Evolutionary conservation across 2,113 vertebrate species (phyloP), one percentile per base, ranked within the genome.

Genomic region (Sapajus apella): DNA sequence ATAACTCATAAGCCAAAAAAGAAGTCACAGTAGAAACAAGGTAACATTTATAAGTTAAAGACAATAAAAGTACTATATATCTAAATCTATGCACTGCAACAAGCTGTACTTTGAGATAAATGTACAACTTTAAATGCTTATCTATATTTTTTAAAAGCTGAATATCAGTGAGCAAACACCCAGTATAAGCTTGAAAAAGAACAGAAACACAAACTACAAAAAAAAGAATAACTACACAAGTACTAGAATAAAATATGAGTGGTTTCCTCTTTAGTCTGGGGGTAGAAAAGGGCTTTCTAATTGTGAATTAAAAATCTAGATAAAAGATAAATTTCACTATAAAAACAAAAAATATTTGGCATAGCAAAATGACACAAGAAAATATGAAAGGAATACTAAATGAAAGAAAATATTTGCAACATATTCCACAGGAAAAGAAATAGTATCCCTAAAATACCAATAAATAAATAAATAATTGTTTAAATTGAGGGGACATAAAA

Each of bases 1-100:
- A 72, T 92, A 97, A 92, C 6, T 92, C 32, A 20, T 45, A 91
- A 56, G 40, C 73, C 20, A 56, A 95, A 84, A 97, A 73, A 87
- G 8, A 75, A 90, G 52, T 70, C 52, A 91, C 8, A 84, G 61
- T 56, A 50, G 55, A 72, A 93, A 93, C 35, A 91, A 79, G 13
- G 56, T n/a, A 92, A 56, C 21, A 85, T 66, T 68, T 84, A 35
- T 27, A 91, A 85, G 4, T 56, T 64, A 83, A 89, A 9, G 32
- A 72, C 72, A 27, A 73, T 82, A 52, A 75, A 94, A 91, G 35
- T 40, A 79, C 35, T 37, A 47, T 35, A 25, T 72, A 58, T 61
- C 32, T 85, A 85, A 94, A 76, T 86, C 23, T 56, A n/a, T 81
- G 7, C 1, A 45, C 18, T 72, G 9, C 1, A 72, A 92, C 37